These are phyloP conservation scores for Paratrypauchen microcephalus DNA, from an alignment of 2,797 vertebrate species.

Conservation along the genomic window DNA sequence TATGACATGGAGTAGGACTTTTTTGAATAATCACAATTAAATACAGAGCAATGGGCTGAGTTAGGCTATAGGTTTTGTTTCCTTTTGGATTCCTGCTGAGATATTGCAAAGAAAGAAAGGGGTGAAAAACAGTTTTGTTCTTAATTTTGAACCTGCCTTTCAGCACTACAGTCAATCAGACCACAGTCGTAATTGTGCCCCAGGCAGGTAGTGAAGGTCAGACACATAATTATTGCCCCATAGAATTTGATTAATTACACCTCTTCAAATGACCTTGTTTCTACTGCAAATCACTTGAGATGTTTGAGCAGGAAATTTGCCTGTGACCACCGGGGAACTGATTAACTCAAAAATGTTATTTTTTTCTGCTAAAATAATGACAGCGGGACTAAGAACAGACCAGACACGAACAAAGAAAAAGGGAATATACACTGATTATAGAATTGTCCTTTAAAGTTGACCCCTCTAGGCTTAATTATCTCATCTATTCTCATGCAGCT, in stretches of 20 bases:
- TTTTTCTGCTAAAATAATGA: constrained; percentile 26
- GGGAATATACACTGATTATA: constrained; percentile 37
- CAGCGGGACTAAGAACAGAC: constrained; percentile 34
- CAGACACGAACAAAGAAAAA: constrained; percentile 43
- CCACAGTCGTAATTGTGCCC: background rate
- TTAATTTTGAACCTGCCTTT: background rate
- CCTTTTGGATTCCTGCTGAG: background rate
- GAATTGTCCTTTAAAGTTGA: constrained; percentile 42
- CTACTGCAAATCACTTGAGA: constrained; percentile 62
- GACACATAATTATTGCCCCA: constrained; percentile 56
- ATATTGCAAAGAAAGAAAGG: background rate
- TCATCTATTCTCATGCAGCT: constrained; percentile 57
- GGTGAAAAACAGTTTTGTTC: background rate
- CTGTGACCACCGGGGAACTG: constrained; percentile 33
- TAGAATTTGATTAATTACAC: constrained; percentile 53
- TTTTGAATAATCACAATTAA: too few species aligned
- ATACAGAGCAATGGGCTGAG: too few species aligned
- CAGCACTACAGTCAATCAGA: background rate
- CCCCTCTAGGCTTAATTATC: constrained; percentile 60
- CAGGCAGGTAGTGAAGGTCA: constrained; percentile 49
- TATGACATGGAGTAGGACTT: too few species aligned
- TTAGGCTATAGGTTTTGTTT: too few species aligned
- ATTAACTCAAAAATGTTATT: constrained; percentile 38
- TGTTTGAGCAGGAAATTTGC: constrained; percentile 60
- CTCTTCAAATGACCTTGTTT: constrained; percentile 53